These are phyloP conservation scores for Dicranocentrus wangi DNA, from an alignment of 2,888 invertebrate genomes.

Conservation along the genomic window DNA sequence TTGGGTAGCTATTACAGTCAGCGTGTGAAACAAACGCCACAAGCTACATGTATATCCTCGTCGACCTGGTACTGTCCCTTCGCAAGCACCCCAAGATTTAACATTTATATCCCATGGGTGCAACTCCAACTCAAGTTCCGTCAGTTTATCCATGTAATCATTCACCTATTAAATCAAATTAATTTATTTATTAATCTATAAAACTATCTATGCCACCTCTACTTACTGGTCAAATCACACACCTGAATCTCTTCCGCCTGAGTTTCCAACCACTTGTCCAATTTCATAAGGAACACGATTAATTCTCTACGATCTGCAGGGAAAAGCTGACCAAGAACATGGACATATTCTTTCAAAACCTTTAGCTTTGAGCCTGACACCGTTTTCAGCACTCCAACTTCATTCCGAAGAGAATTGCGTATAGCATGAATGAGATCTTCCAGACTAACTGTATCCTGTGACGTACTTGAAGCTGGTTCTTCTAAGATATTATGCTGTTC, in stretches of 20 bases:
- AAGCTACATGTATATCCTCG: slow-evolving; percentile 95
- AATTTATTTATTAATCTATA: too few species aligned
- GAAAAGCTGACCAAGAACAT: slow-evolving; percentile 84
- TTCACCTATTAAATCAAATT: slow-evolving; percentile 36
- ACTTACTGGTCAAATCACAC: too few species aligned
- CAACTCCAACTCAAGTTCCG: slow-evolving; percentile 74
- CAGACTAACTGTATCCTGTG: slow-evolving; percentile 82
- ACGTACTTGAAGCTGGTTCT: slow-evolving; percentile 27
- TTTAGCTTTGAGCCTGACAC: slow-evolving; percentile 83
- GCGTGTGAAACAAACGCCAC: slow-evolving; percentile 94
- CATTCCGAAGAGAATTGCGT: slow-evolving; percentile 87
- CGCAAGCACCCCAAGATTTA: slow-evolving; percentile 85
- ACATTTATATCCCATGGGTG: slow-evolving; percentile 73
- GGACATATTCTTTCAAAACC: slow-evolving; percentile 84
- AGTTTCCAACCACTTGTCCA: slow-evolving; percentile 78
- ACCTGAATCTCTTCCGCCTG: slow-evolving; percentile 74
- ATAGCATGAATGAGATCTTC: slow-evolving; percentile 91
- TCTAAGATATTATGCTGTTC: slow-evolving; percentile 35
- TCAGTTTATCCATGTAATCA: slow-evolving; percentile 75
- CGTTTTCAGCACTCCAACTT: slow-evolving; percentile 83
- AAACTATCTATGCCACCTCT: too few species aligned
- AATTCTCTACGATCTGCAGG: slow-evolving; percentile 84
- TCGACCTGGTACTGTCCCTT: slow-evolving; percentile 81
- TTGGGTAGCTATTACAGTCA: slow-evolving; percentile 85
- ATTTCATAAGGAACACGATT: slow-evolving; percentile 79